These are phyloP conservation scores for Zaprionus lachaisei DNA, from an alignment of 1,140 invertebrate genomes.

Conservation along the genomic window DNA sequence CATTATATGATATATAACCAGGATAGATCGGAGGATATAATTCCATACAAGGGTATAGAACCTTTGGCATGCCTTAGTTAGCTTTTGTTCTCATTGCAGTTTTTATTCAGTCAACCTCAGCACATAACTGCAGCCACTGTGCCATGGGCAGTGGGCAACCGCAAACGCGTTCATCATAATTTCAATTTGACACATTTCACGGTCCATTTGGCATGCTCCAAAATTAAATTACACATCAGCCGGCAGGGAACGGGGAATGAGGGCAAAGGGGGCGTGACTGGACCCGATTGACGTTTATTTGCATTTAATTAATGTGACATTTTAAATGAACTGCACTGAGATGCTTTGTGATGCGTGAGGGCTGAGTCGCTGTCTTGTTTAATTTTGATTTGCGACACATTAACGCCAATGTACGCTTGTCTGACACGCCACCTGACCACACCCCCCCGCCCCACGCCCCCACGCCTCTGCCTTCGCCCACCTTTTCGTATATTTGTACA, in stretches of 20 bases:
- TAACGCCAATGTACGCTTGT: conserved; percentile 34
- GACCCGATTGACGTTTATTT: conserved; percentile 72
- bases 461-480: neutral
- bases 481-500: conserved; percentile 32
- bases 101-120: too few species aligned
- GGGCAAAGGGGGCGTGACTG: neutral
- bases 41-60: too few species aligned
- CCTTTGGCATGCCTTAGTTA: too few species aligned
- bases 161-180: conserved; percentile 58
- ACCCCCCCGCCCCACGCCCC: too few species aligned
- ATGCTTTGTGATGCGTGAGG: conserved; percentile 25
- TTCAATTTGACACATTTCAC: conserved; percentile 65
- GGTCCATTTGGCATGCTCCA: conserved; percentile 55
- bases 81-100: too few species aligned
- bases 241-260: conserved; percentile 1
- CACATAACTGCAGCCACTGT: neutral
- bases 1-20: too few species aligned
- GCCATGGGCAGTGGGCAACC: conserved; percentile 5
- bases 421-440: too few species aligned
- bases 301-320: conserved; percentile 81
- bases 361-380: conserved; percentile 66
- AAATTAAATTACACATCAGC: conserved; percentile 58
- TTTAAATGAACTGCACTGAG: conserved; percentile 70
- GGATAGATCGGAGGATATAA: too few species aligned
- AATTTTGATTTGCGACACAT: conserved; percentile 81